Conservation (phyloP, 2,888 invertebrate species). For the Brenthis ino region DNA sequence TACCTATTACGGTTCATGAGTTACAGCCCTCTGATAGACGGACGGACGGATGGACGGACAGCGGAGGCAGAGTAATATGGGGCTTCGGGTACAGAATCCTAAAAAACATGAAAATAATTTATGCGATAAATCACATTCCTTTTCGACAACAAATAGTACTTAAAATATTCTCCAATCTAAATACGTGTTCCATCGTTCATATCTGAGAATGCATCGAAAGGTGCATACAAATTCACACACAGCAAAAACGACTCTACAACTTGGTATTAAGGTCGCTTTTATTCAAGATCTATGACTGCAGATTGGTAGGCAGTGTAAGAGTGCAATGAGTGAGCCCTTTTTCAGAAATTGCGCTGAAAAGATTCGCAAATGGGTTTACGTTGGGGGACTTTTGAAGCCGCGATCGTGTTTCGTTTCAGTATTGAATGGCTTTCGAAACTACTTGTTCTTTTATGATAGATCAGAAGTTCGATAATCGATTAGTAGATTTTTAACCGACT, state of each 20-base stretch:
- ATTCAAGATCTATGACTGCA: background rate
- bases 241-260: background rate
- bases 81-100: too few relatives aligned
- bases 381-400: background rate
- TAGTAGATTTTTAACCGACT: too few relatives aligned
- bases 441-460: background rate
- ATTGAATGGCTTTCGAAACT: background rate
- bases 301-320: slow-evolving; percentile 7
- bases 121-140: too few relatives aligned
- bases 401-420: background rate
- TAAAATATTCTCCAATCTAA: background rate
- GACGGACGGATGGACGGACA: too few relatives aligned
- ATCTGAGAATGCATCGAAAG: slow-evolving; percentile 2
- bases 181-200: background rate
- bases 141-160: slow-evolving; percentile 4
- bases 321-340: background rate
- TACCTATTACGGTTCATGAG: too few relatives aligned
- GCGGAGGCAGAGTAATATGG: too few relatives aligned
- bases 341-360: slow-evolving; percentile 5
- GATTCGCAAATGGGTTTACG: slow-evolving; percentile 13
- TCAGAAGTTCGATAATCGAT: too few relatives aligned
- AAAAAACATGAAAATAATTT: too few relatives aligned
- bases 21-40: too few relatives aligned
- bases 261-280: background rate
- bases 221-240: background rate